Evolutionary conservation across 2,888 invertebrate genomes (phyloP).

Genomic region (Tetropium fuscum): DNA sequence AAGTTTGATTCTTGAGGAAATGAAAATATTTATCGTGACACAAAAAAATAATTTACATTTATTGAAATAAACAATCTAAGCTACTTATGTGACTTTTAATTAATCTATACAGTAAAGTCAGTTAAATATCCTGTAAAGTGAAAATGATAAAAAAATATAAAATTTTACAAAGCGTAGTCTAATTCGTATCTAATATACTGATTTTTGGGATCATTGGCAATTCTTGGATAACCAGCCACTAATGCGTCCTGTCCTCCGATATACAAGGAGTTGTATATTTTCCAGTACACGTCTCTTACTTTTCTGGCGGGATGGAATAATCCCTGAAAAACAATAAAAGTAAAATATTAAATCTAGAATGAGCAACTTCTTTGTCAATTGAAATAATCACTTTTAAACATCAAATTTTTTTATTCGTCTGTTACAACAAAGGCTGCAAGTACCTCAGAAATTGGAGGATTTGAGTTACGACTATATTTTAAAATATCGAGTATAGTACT

Average conservation of each 20-base stretch:
- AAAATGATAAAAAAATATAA: constrained; percentile 9
- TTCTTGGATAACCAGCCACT: constrained; percentile 97
- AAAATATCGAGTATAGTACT: too few relatives aligned
- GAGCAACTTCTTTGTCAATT: too few relatives aligned
- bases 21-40: not conserved
- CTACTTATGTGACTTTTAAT: constrained; percentile 8
- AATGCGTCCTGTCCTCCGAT: constrained; percentile 99
- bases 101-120: constrained; percentile 7
- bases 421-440: too few relatives aligned
- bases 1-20: not conserved
- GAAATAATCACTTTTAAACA: too few relatives aligned
- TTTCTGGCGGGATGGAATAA: constrained; percentile 99
- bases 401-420: too few relatives aligned
- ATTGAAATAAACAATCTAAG: too few relatives aligned
- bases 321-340: constrained; percentile 73
- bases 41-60: constrained; percentile 11
- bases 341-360: too few relatives aligned
- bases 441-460: too few relatives aligned
- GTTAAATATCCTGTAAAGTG: not conserved
- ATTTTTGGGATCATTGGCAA: constrained; percentile 95
- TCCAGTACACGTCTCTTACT: constrained; percentile 99
- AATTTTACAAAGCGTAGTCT: constrained; percentile 88
- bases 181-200: constrained; percentile 93
- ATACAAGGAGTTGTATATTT: constrained; percentile 98
- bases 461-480: too few relatives aligned